Evolutionary conservation across 2,888 invertebrate genomes (phyloP).

Genomic region (Xanthostigma xanthostigma): DNA sequence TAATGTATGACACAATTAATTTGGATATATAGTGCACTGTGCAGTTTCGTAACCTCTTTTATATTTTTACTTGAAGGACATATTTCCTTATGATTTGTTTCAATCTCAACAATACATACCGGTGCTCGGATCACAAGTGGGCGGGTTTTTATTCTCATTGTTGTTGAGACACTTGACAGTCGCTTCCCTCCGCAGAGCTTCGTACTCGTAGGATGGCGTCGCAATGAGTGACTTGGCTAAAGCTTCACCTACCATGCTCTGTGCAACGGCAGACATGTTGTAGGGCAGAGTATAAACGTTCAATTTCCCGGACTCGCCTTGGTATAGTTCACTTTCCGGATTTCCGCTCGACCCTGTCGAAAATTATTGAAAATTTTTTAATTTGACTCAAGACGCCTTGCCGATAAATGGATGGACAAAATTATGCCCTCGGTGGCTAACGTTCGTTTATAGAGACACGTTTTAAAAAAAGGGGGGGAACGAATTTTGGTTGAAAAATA

Average conservation of each 20-base stretch:
- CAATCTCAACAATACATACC: constrained; percentile 33
- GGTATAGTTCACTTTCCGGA: constrained; percentile 25
- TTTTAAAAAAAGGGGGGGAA: no score
- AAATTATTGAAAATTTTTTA: no score
- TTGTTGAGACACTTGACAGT: constrained; percentile 26
- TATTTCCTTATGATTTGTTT: constrained; percentile 23
- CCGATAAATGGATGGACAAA: no score
- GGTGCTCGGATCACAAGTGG: constrained; percentile 21
- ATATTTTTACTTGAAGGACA: no score
- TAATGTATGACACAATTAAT: no score
- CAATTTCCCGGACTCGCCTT: constrained; percentile 27
- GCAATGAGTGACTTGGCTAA: constrained; percentile 26
- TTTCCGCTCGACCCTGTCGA: background rate
- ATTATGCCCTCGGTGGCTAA: no score
- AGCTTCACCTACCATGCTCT: constrained; percentile 27
- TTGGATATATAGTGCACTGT: no score
- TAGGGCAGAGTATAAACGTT: constrained; percentile 25
- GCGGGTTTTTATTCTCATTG: constrained; percentile 24
- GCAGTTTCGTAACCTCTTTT: no score
- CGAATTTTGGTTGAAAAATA: no score
- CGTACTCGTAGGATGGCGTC: constrained; percentile 24
- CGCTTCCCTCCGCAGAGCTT: constrained; percentile 24
- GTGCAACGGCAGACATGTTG: constrained; percentile 26
- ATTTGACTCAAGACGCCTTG: no score
- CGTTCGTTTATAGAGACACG: no score